phyloP scores from a whole-genome alignment of 2,888 invertebrate species.

The Drepana falcataria region DNA sequence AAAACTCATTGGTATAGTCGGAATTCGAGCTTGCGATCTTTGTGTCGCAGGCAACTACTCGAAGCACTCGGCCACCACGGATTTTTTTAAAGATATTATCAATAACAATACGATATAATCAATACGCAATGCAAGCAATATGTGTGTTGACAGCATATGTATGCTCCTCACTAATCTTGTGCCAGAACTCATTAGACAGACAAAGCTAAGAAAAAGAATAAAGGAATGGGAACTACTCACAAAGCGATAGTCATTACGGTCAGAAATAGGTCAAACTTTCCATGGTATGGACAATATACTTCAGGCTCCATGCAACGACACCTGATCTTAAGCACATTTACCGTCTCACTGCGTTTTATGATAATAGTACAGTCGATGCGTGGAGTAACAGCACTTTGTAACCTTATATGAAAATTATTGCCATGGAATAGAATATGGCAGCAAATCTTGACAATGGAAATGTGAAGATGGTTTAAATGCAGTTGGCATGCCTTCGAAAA shows the following conservation, averaged over 20 bases:
- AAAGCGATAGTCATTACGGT: neutral
- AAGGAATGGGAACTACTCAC: neutral
- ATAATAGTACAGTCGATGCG: neutral
- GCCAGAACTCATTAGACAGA: neutral
- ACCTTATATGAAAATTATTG: too few species aligned
- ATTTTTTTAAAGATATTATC: too few species aligned
- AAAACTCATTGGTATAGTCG: too few species aligned
- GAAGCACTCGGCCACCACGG: too few species aligned
- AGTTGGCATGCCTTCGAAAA: too few species aligned
- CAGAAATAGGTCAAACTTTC: neutral
- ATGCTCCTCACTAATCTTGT: neutral
- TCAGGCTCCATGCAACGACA: slow-evolving; percentile 9
- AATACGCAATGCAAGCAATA: neutral
- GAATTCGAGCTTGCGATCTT: too few species aligned
- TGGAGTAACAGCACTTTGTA: slow-evolving; percentile 4
- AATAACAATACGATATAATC: too few species aligned
- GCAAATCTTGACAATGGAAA: too few species aligned
- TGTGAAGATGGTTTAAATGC: too few species aligned
- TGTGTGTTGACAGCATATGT: neutral
- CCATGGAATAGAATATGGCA: too few species aligned
- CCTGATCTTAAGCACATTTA: slow-evolving; percentile 17
- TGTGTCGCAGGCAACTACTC: too few species aligned
- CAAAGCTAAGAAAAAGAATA: neutral
- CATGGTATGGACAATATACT: neutral
- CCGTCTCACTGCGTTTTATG: slow-evolving; percentile 13